These are phyloP conservation scores for Coregonus suidteri DNA, from an alignment of 2,797 vertebrate species.

Conservation along the genomic window DNA sequence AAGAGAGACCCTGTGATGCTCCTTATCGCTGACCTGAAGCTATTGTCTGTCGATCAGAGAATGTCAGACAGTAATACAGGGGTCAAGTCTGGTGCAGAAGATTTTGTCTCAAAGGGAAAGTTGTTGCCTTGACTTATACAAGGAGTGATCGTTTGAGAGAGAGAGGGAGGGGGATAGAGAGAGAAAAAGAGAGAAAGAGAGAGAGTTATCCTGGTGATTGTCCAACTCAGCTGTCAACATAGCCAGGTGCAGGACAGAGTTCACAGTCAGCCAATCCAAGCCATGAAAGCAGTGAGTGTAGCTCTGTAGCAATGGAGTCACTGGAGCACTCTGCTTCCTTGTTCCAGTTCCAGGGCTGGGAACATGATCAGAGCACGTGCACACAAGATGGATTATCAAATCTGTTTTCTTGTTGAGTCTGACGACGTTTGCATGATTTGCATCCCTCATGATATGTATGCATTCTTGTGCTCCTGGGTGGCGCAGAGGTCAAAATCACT, in stretches of 20 bases:
- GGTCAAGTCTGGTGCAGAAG: not conserved
- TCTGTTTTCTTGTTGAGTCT: not conserved
- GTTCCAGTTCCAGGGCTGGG: not conserved
- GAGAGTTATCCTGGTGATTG: not conserved
- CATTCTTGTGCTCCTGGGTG: no score
- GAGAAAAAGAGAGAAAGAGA: not conserved
- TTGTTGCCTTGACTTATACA: not conserved
- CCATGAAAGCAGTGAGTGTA: not conserved
- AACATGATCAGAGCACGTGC: not conserved
- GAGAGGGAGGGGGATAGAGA: not conserved
- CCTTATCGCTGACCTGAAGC: conserved; percentile 29
- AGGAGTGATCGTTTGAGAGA: not conserved
- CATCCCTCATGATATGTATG: no score
- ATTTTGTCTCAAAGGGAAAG: not conserved
- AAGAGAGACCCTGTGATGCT: conserved; percentile 30
- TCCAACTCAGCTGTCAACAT: not conserved
- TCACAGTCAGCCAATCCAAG: not conserved
- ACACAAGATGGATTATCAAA: not conserved
- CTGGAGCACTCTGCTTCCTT: not conserved
- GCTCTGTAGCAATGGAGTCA: not conserved
- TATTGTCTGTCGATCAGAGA: not conserved
- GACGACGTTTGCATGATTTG: not conserved
- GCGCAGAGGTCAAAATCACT: no score
- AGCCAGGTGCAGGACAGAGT: not conserved
- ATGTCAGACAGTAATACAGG: not conserved